phyloP scores from a whole-genome alignment of 2,113 vertebrate species.

The Rana temporaria region DNA sequence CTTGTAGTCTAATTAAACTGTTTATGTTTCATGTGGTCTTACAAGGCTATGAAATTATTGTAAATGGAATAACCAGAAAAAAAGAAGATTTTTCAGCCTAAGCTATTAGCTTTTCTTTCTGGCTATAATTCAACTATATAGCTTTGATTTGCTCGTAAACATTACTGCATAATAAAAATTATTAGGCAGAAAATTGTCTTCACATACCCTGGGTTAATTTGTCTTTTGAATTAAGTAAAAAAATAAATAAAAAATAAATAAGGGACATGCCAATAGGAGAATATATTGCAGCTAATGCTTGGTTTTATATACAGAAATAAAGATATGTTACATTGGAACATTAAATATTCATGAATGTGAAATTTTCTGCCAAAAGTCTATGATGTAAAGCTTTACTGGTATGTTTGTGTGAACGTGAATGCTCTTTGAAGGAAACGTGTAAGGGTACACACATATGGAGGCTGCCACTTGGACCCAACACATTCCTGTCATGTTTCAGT shows the following conservation, averaged over 20 bases:
- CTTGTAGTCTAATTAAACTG: slow-evolving; percentile 40
- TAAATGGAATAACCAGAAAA: slow-evolving; percentile 16
- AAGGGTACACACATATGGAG: no score
- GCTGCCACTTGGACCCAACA: no score
- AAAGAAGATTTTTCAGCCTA: not conserved
- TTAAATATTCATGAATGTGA: not conserved
- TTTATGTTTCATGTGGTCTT: slow-evolving; percentile 43
- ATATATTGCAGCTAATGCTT: not conserved
- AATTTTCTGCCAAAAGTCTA: no score
- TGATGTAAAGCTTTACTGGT: no score
- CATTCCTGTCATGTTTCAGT: no score
- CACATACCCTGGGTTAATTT: slow-evolving; percentile 44
- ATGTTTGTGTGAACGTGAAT: no score
- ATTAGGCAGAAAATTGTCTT: slow-evolving; percentile 53
- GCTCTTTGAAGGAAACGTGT: no score
- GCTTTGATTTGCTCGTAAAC: slow-evolving; percentile 53
- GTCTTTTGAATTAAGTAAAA: slow-evolving; percentile 28
- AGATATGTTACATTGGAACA: not conserved
- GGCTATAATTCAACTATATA: slow-evolving; percentile 46
- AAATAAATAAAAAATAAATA: not conserved
- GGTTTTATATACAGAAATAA: not conserved
- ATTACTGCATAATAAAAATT: slow-evolving; percentile 53
- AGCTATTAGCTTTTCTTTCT: slow-evolving; percentile 34
- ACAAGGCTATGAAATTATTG: slow-evolving; percentile 25
- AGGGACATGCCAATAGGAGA: slow-evolving; percentile 1